Base-by-base conservation (phyloP, 2,797 vertebrate species). In the Mormyrops attenuatus region DNA sequence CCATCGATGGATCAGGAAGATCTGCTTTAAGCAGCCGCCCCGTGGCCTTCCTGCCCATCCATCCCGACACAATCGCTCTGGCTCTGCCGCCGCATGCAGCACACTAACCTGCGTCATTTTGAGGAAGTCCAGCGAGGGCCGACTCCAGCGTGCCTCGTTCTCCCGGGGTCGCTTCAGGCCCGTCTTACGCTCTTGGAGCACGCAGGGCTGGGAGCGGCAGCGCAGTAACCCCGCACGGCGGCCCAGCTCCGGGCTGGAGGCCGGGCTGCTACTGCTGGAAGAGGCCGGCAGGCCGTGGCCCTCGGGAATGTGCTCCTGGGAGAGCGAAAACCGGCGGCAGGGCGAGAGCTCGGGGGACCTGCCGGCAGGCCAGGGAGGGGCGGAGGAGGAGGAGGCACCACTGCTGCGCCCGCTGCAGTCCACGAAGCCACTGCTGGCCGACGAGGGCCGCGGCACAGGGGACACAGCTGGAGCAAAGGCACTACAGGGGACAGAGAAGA, bases 31-130 rank as follows among this genome's bases (percentile, higher is more conserved):
- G 66, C 11, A 26, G 63, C 63, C 26, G 3, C 2, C 63, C 26
- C 26, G 5, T 5, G 30, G 11, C 30, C 30, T 6, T 34, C 66
- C 30, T 34, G 63, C 63, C 63, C 9, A 3, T 3, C 22, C 9
- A 11, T 26, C 44, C 11, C 3, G 1, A 63, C 50, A 11, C 44
- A 8, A 15, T 73, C 5, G 30, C 22, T 57, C 6, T 3, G n/a
- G n/a, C 26, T 17, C 0, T 5, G 30, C 73, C 2, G 20, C 22
- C 60, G 8, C 22, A 5, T 1, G 15, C 15, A 5, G 73, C 11
- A 22, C 49, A 69, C 95, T 96, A 94, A 96, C 96, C 95, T 93
- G 93, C 4, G 96, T 96, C 96, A 96, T 97, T 94, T 96, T 97
- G 89, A 96, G 94, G 90, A 97, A 96, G 95, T 96, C 95, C 93